Percentiles rank a stretch among this genome's conserved stretches.
Evolutionary conservation across 2,888 invertebrate genomes (phyloP).

Genomic region (Protophormia terraenovae): DNA sequence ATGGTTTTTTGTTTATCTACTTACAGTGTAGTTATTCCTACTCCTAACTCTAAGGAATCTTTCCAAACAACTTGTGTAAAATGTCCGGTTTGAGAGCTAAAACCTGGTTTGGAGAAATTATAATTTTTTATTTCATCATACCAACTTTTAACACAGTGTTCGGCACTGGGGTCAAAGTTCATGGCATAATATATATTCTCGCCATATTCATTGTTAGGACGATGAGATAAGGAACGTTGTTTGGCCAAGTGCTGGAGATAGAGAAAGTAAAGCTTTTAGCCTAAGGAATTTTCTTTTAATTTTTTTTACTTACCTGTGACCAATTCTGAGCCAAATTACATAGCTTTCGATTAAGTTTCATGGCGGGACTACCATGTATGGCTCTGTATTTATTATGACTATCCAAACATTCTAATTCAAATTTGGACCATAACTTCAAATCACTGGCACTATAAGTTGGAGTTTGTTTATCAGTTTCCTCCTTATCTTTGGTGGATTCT

Average conservation of each 20-base stretch:
- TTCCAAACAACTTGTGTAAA: slow-evolving; percentile 95
- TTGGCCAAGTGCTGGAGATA: slow-evolving; percentile 72
- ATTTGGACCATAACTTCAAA: slow-evolving; percentile 74
- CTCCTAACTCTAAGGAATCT: slow-evolving; percentile 87
- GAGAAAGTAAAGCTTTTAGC: background rate
- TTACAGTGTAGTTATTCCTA: slow-evolving; percentile 84
- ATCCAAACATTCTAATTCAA: slow-evolving; percentile 87
- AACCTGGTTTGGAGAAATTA: slow-evolving; percentile 85
- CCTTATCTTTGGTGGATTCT: background rate
- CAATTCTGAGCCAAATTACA: slow-evolving; percentile 87
- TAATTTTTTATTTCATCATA: slow-evolving; percentile 88
- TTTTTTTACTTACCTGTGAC: slow-evolving; percentile 82
- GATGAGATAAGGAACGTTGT: slow-evolving; percentile 86
- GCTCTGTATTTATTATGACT: slow-evolving; percentile 88
- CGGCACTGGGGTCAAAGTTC: slow-evolving; percentile 84
- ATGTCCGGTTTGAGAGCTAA: slow-evolving; percentile 88
- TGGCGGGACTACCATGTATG: slow-evolving; percentile 86
- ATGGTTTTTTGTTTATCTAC: background rate
- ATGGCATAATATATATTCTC: slow-evolving; percentile 92
- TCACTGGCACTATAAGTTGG: background rate
- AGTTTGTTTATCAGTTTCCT: background rate
- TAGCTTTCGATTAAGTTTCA: slow-evolving; percentile 85
- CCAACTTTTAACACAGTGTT: slow-evolving; percentile 83
- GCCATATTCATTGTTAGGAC: slow-evolving; percentile 89
- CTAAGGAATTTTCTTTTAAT: too few relatives aligned